A percentile compares a stretch with the other conserved stretches of the same genome.
Evolutionary conservation across 92 coral and sea anemone genomes (phyloP).

Genomic region (Palythoa heliodiscus): DNA sequence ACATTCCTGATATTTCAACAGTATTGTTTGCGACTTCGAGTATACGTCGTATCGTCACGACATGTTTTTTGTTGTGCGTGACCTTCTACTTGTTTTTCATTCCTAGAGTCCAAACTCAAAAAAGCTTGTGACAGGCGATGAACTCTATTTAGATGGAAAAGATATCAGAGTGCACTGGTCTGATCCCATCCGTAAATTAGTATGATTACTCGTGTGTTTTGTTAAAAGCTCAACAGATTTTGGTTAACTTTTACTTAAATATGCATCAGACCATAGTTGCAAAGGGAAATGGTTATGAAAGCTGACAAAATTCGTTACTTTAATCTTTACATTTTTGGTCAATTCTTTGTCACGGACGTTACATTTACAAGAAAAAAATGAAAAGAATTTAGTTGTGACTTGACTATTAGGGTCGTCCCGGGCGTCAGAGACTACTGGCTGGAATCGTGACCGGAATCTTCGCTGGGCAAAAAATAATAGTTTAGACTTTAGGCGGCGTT

Average conservation of each 20-base stretch:
- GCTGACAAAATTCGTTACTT: too few species aligned
- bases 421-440: too few species aligned
- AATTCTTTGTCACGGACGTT: too few species aligned
- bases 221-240: background rate
- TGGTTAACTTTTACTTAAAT: background rate
- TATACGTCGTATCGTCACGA: background rate
- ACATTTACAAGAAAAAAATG: too few species aligned
- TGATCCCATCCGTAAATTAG: constrained; percentile 43
- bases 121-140: constrained; percentile 42
- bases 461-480: too few species aligned
- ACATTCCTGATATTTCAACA: background rate
- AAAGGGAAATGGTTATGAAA: too few species aligned
- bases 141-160: constrained; percentile 25
- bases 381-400: too few species aligned
- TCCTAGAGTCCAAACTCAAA: constrained; percentile 30
- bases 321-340: too few species aligned
- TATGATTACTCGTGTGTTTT: background rate
- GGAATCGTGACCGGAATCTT: too few species aligned
- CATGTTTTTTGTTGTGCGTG: background rate
- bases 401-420: too few species aligned
- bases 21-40: background rate
- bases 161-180: constrained; percentile 23
- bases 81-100: background rate
- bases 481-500: too few species aligned
- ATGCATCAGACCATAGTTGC: too few species aligned